A percentile compares a stretch with the other conserved stretches of the same genome.
phyloP scores from a whole-genome alignment of 2,113 vertebrate species.

The Neofelis nebulosa region DNA sequence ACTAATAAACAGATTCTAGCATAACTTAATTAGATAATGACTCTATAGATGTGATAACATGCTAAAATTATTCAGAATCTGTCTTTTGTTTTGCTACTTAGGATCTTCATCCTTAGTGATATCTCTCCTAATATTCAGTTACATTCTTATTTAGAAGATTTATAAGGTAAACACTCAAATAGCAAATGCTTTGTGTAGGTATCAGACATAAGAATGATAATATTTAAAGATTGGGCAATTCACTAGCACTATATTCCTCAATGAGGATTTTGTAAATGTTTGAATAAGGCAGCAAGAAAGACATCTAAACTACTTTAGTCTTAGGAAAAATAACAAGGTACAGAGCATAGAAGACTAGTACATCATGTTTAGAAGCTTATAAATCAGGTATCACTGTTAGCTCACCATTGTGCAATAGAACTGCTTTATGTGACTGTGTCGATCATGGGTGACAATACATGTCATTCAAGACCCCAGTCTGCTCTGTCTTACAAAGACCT shows the following conservation, averaged over 20 bases:
- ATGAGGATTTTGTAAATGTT: constrained; percentile 12
- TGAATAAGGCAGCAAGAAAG: background rate
- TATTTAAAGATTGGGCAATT: background rate
- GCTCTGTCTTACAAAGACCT: background rate
- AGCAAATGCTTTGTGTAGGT: background rate
- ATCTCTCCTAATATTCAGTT: background rate
- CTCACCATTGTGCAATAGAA: background rate
- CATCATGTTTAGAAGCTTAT: background rate
- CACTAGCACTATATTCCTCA: background rate
- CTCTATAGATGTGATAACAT: background rate
- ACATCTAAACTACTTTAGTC: background rate
- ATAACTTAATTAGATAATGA: background rate
- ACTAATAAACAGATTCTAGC: background rate
- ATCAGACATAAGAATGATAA: constrained; percentile 33
- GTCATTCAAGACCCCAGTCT: background rate
- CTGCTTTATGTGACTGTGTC: background rate
- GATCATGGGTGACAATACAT: background rate
- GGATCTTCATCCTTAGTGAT: background rate
- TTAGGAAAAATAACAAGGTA: background rate
- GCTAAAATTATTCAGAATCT: background rate
- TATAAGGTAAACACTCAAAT: background rate
- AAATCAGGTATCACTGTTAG: background rate
- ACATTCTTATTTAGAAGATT: background rate
- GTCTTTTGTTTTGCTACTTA: background rate
- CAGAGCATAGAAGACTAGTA: background rate